Percentiles rank a stretch among this genome's conserved stretches.
Conservation (phyloP, 2,888 invertebrate genomes). For the Pediacus dermestoides region DNA sequence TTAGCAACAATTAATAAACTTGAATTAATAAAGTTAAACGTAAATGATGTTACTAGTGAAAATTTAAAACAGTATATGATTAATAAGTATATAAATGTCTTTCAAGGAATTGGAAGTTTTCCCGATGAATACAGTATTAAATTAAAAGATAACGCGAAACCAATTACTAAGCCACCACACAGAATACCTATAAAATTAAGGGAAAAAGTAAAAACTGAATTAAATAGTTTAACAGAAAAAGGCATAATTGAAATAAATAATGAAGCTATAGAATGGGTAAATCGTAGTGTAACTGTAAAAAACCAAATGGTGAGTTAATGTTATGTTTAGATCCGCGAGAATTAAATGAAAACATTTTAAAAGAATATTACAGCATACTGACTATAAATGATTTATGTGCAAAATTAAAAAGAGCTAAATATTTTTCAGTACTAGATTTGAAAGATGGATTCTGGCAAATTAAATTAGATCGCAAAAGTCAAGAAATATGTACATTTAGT, state of each 20-base stretch:
- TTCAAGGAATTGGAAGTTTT: constrained; percentile 14
- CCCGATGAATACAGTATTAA: constrained; percentile 10
- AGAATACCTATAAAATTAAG: constrained; percentile 14
- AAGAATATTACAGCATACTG: constrained; percentile 7
- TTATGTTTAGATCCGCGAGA: constrained; percentile 25
- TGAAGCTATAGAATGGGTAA: constrained; percentile 11
- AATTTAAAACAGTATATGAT: constrained; percentile 8
- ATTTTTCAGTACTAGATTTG: constrained; percentile 21
- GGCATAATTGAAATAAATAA: constrained; percentile 13
- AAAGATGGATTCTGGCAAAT: constrained; percentile 31
- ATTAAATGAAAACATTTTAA: constrained; percentile 19
- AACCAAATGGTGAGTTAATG: constrained; percentile 7
- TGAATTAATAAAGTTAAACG: too few species aligned
- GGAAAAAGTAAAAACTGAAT: constrained; percentile 5
- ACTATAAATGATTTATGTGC: constrained; percentile 3
- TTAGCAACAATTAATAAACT: too few species aligned
- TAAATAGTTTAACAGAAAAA: constrained; percentile 11
- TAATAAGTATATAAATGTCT: constrained; percentile 11
- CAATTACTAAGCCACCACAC: constrained; percentile 11
- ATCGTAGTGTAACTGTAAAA: constrained; percentile 12
- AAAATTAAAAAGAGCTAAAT: constrained; percentile 9
- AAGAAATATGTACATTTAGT: constrained; percentile 28
- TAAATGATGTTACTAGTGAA: too few species aligned
- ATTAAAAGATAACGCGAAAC: constrained; percentile 9
- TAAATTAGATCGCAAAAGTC: constrained; percentile 22